phyloP scores from a whole-genome alignment of 2,113 vertebrate genomes.

The Lagopus muta region DNA sequence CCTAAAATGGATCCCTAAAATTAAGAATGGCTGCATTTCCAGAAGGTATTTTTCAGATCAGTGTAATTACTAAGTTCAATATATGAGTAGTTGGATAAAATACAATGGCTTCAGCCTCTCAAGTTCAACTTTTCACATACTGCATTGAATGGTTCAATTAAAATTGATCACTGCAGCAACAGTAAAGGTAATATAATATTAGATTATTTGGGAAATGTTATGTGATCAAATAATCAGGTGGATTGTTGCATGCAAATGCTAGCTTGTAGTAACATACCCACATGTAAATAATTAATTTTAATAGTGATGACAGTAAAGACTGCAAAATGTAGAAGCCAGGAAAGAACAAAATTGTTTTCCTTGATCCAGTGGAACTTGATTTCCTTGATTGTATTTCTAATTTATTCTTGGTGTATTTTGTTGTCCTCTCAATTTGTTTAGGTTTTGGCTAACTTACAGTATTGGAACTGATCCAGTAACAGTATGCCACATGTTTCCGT shows the following conservation, averaged over 20 bases:
- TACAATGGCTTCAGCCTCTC: not conserved
- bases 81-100: not conserved
- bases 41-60: not conserved
- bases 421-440: constrained; percentile 18
- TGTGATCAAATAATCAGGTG: not conserved
- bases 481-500: not conserved
- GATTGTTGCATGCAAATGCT: not conserved
- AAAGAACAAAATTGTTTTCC: not conserved
- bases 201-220: not conserved
- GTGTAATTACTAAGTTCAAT: not conserved
- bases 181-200: not conserved
- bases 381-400: not conserved
- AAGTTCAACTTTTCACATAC: not conserved
- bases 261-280: not conserved
- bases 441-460: not conserved
- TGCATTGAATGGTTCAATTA: not conserved
- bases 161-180: not conserved
- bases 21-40: not conserved
- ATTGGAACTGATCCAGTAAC: not conserved
- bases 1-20: not conserved
- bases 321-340: not conserved
- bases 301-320: not conserved
- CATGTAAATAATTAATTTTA: not conserved
- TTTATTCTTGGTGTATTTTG: not conserved
- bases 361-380: not conserved